A percentile compares a stretch with the other conserved stretches of the same genome.
phyloP scores from a whole-genome alignment of 2,888 invertebrate species.

The Troilus luridus region DNA sequence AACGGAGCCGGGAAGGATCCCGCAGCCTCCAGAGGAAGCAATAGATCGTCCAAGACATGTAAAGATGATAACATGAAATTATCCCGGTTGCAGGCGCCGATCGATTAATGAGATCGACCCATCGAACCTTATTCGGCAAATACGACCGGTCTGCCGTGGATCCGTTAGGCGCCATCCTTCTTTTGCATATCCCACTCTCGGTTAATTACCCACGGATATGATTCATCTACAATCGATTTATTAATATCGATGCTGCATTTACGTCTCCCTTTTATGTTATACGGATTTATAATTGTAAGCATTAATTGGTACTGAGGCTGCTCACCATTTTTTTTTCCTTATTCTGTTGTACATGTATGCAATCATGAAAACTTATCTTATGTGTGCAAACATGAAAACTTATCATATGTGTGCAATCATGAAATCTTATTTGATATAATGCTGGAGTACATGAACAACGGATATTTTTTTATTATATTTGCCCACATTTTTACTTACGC shows the following conservation, averaged over 20 bases:
- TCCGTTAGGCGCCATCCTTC: slow-evolving; percentile 44
- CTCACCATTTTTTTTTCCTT: not conserved
- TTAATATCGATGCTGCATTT: slow-evolving; percentile 16
- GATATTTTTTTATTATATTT: not conserved
- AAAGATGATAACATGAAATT: slow-evolving; percentile 49
- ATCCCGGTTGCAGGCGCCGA: slow-evolving; percentile 34
- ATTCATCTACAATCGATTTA: slow-evolving; percentile 3
- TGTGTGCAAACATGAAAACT: not conserved
- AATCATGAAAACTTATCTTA: not conserved
- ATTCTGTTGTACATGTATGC: not conserved
- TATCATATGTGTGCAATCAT: not conserved
- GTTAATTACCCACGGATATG: slow-evolving; percentile 26
- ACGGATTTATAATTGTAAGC: not conserved
- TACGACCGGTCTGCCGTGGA: slow-evolving; percentile 39
- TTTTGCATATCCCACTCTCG: not conserved
- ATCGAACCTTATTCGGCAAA: slow-evolving; percentile 46
- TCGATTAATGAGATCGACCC: slow-evolving; percentile 50
- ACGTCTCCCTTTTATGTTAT: not conserved
- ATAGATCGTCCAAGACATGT: slow-evolving; percentile 29
- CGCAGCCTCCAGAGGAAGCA: slow-evolving; percentile 32
- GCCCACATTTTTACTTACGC: no score
- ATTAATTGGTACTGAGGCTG: not conserved
- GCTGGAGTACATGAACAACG: not conserved
- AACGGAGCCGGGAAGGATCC: slow-evolving; percentile 8
- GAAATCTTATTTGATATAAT: not conserved